phyloP scores from a whole-genome alignment of 2,797 vertebrate species.

The Botia kubotai region DNA sequence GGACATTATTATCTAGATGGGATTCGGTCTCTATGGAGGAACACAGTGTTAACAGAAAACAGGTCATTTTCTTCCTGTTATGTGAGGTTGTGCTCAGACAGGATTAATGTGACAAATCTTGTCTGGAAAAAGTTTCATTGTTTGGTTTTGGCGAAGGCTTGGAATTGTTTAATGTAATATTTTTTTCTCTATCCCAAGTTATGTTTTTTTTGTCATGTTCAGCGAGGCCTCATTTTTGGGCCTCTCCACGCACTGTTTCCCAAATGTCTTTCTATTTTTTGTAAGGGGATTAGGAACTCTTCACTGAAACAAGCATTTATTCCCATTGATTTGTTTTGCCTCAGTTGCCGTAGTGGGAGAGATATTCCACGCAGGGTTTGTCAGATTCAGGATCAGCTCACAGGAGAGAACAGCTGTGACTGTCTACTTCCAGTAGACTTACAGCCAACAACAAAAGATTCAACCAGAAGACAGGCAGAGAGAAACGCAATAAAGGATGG shows the following conservation, averaged over 20 bases:
- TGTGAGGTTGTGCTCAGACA: background rate
- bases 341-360: background rate
- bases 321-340: conserved; percentile 35
- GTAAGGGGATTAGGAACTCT: background rate
- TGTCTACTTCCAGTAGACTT: conserved; percentile 40
- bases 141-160: too few species aligned
- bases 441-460: conserved; percentile 29
- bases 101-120: background rate
- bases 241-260: background rate
- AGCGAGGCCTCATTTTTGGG: background rate
- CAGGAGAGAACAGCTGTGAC: conserved; percentile 34
- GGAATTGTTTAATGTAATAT: too few species aligned
- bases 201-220: background rate
- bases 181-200: background rate
- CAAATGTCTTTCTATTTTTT: conserved; percentile 9
- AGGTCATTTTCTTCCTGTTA: too few species aligned
- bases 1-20: background rate
- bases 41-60: too few species aligned
- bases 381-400: conserved; percentile 9
- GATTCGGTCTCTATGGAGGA: background rate
- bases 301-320: background rate
- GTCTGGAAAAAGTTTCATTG: too few species aligned
- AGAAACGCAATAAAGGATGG: background rate
- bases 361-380: conserved; percentile 6
- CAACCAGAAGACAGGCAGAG: background rate